Conservation (phyloP, 2,888 invertebrate species). For the Folsomia manolachei region DNA sequence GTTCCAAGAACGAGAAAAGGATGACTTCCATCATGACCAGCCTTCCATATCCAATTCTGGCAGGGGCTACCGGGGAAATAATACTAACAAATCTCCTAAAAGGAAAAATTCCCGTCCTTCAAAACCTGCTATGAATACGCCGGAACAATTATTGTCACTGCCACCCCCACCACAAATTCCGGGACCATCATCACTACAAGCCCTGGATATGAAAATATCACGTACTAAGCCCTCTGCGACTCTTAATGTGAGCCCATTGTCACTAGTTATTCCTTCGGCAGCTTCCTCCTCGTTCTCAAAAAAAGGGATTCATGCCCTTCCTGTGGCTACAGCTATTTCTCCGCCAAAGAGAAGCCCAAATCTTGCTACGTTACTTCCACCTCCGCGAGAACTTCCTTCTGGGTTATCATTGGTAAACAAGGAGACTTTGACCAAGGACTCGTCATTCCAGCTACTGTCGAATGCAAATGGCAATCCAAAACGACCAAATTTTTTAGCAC, state of each 20-base stretch:
- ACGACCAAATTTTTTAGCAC: constrained; percentile 47
- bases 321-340: constrained; percentile 9
- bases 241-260: constrained; percentile 14
- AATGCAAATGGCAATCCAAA: constrained; percentile 29
- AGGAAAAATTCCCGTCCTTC: neutral
- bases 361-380: neutral
- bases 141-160: neutral
- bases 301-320: neutral
- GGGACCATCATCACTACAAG: neutral
- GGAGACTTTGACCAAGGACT: neutral
- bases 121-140: neutral
- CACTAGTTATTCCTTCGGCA: constrained; percentile 20
- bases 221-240: neutral
- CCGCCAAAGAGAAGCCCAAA: neutral
- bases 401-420: neutral
- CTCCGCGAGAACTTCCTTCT: neutral
- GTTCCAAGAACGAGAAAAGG: neutral
- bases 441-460: constrained; percentile 25
- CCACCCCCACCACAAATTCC: neutral
- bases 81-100: neutral
- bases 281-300: neutral
- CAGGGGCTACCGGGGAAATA: neutral
- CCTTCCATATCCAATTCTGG: neutral
- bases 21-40: too few species aligned
- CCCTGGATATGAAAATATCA: neutral